These are phyloP conservation scores for Eupristina koningsbergeri DNA, from an alignment of 1,140 invertebrate genomes.

Conservation along the genomic window DNA sequence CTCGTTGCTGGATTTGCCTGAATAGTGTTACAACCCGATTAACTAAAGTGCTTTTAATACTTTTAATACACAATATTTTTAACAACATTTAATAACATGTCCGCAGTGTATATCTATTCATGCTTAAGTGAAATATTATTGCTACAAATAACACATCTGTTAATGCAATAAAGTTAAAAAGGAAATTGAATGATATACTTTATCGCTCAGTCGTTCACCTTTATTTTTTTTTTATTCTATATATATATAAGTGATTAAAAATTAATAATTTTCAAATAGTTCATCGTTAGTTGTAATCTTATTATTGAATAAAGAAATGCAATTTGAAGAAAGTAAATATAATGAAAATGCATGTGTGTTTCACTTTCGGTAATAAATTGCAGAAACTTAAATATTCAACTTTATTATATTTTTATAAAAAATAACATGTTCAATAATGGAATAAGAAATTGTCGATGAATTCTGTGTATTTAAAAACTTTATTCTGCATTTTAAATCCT, in stretches of 20 bases:
- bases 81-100: background rate
- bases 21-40: background rate
- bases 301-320: background rate
- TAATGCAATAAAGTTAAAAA: conserved; percentile 44
- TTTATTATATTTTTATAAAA: too few relatives aligned
- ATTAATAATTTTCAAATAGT: background rate
- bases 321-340: too few relatives aligned
- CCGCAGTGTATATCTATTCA: conserved; percentile 8
- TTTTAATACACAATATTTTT: conserved; percentile 21
- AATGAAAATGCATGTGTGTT: too few relatives aligned
- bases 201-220: conserved; percentile 37
- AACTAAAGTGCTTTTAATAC: conserved; percentile 25
- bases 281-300: background rate
- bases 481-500: too few relatives aligned
- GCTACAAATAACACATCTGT: conserved; percentile 7
- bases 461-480: too few relatives aligned
- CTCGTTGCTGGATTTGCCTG: background rate
- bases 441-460: too few relatives aligned
- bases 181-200: conserved; percentile 46
- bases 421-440: too few relatives aligned
- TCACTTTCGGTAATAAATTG: too few relatives aligned
- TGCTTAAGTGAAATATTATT: conserved; percentile 42
- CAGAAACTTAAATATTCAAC: too few relatives aligned
- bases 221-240: background rate
- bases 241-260: background rate